phyloP scores from a whole-genome alignment of 2,888 invertebrate species.

The Drosophila falleni region DNA sequence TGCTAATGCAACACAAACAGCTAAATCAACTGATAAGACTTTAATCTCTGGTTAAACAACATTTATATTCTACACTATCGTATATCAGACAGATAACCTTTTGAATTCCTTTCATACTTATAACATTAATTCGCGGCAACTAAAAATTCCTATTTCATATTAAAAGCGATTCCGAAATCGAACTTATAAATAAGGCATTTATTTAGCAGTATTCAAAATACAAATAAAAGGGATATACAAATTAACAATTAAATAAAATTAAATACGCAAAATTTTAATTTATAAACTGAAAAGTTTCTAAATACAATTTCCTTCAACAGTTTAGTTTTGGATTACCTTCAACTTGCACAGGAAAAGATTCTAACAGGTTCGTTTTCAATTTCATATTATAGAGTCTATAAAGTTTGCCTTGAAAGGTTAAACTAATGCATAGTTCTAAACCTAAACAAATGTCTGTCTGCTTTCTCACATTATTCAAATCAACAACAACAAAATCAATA shows the following conservation, averaged over 20 bases:
- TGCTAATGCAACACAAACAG: constrained; percentile 2
- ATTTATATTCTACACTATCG: neutral
- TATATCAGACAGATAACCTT: neutral
- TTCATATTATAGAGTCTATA: constrained; percentile 1
- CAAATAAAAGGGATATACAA: too few relatives aligned
- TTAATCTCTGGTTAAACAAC: constrained; percentile 6
- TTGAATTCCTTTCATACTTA: too few relatives aligned
- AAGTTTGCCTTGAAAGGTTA: constrained; percentile 26
- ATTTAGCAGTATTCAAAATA: too few relatives aligned
- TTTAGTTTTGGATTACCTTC: neutral
- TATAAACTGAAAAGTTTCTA: too few relatives aligned
- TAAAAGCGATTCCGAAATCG: too few relatives aligned
- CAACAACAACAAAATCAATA: constrained; percentile 65
- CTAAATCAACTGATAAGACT: constrained; percentile 6
- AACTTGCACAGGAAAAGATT: neutral
- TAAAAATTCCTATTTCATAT: too few relatives aligned
- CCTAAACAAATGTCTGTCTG: constrained; percentile 57
- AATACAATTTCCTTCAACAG: neutral
- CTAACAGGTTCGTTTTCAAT: neutral
- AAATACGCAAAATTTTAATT: too few relatives aligned
- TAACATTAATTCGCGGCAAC: too few relatives aligned
- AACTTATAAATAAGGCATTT: too few relatives aligned
- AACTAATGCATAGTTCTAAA: constrained; percentile 24
- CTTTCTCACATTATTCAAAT: constrained; percentile 47
- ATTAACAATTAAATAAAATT: too few relatives aligned